Evolutionary conservation across 2,113 vertebrate species (phyloP).

Genomic region (Alligator sinensis): DNA sequence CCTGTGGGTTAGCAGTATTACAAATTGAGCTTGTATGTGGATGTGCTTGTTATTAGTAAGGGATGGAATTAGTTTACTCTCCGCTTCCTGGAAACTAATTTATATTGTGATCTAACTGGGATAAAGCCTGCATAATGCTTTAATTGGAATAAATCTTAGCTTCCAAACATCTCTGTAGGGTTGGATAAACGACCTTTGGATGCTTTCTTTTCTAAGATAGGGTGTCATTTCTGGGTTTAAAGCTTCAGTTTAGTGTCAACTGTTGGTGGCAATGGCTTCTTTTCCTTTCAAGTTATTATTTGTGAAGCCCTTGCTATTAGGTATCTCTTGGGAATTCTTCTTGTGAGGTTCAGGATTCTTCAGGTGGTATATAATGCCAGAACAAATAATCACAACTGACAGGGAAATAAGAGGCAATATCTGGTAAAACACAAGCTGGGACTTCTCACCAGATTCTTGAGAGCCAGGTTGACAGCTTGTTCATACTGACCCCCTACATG

Average conservation of each 20-base stretch:
- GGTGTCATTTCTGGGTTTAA: not conserved
- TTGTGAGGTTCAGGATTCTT: not conserved
- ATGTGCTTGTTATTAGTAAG: not conserved
- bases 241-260: not conserved
- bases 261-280: not conserved
- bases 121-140: not conserved
- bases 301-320: not conserved
- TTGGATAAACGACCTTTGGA: not conserved
- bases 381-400: not conserved
- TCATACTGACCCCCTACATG: not conserved
- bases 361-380: not conserved
- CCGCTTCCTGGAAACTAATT: not conserved
- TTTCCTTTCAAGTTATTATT: too few relatives aligned
- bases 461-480: not conserved
- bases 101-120: not conserved
- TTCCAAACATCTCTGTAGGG: not conserved
- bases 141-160: not conserved
- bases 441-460: not conserved
- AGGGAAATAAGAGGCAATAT: not conserved
- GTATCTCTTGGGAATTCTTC: not conserved
- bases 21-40: not conserved
- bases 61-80: not conserved
- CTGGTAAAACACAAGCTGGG: not conserved
- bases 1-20: not conserved
- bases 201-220: accelerated